Base-by-base conservation (phyloP, 2,888 invertebrate species). In the Apodemia hepburni region DNA sequence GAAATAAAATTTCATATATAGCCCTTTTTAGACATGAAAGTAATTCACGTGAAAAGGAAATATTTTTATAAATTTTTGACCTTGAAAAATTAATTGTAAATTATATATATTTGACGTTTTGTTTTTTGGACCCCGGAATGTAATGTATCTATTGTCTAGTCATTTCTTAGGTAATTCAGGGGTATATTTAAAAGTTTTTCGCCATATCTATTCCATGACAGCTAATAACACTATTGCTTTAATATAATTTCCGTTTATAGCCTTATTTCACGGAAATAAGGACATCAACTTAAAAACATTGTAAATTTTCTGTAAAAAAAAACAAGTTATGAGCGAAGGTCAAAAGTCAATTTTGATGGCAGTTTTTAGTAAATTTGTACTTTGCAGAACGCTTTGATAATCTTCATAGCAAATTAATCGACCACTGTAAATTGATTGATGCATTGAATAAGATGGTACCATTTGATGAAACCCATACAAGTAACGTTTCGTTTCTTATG, bases 61-160 rank as follows among this genome's bases (percentile, higher is more conserved):
- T 51, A 51, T 51, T 51, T 51, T 51, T 51, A 51, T 51, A 51
- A 51, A 51, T 51, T 51, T 51, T 51, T 51, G 51, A 51, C 51
- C 51, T n/a, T 11, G 51, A 18, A 51, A 51, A 18, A 51, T 51
- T 22, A 54, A 27, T 11, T 54, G 11, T 54, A 22, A 18, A 51
- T 51, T 51, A 54, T 54, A 27, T 54, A 45, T 54, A 27, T 54
- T 22, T 11, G 22, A 54, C 15, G 22, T 27, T 54, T 27, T 54
- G 54, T 27, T 54, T 54, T 27, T 18, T 7, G 27, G 12, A 15
- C 54, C 54, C 54, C 54, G 22, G 54, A 22, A 27, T 15, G 27
- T 54, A 54, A 15, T 54, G 54, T 27, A 54, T 54, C 54, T 54
- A 27, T 27, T 54, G 15, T 54, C 54, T 54, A 54, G 54, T 54